Base-by-base conservation (phyloP, 2,113 vertebrate genomes). In the Aspidoscelis tigris region DNA sequence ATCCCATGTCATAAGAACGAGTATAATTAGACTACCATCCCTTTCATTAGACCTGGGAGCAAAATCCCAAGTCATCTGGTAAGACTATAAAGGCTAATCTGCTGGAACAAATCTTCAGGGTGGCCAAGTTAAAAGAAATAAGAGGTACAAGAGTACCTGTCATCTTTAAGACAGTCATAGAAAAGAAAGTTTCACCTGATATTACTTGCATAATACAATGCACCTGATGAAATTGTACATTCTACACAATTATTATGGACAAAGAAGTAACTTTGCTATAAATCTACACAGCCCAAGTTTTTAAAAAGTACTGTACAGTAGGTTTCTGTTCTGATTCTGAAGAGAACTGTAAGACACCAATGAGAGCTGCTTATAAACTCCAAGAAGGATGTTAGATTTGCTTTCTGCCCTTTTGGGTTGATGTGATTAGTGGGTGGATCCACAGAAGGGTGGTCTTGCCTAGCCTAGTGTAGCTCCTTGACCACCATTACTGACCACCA, bases 1-100 rank as follows among this genome's bases (percentile, higher is more conserved):
- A 83, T 83, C 41, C 47, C 0, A 0, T 0, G 0, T 7, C 66
- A 22, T 7, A 0, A 73, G n/a, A 81, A 33, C 47, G 58, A 43
- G 71, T 76, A 79, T 78, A 12, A 4, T 39, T 50, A 18, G 3
- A 11, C 0, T 72, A 41, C 69, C 58, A 9, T n/a, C 55, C 21
- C 21, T 69, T 84, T 84, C 76, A 24, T 78, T 53, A 24, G 18
- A 61, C 7, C 5, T 61, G 1, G 44, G 24, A 55, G 53, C 83
- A 72, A 64, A 55, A 22, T 72, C 39, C 66, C 41, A 84, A 10
- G 20, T 39, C 24, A 64, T 53, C 58, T 72, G 76, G 26, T 44
- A 78, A 47, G 20, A 9, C 6, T 24, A 70, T 47, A 78, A 78
- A 78, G 22, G 9, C 18, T 84, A 68, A 16, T 71, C 76, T 20